Evolutionary conservation across 2,888 invertebrate genomes (phyloP).

Genomic region (Hirtodrosophila cameraria): DNA sequence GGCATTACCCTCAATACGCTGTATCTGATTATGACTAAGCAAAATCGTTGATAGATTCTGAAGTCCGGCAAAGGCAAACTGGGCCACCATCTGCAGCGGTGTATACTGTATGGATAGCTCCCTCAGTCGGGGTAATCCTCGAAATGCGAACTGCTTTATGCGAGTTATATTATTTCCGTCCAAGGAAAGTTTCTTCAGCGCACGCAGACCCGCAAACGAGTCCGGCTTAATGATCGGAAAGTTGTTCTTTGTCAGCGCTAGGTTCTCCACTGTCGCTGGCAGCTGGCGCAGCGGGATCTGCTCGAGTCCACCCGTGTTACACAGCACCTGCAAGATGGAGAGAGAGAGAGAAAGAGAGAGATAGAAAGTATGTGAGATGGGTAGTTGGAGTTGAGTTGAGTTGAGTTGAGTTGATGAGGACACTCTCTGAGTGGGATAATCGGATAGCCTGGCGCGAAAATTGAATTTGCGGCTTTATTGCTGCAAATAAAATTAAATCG

Average conservation of each 20-base stretch:
- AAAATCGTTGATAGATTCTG: constrained; percentile 91
- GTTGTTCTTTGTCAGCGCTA: constrained; percentile 93
- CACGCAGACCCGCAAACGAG: constrained; percentile 92
- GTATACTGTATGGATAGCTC: constrained; percentile 94
- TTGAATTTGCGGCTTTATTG: constrained; percentile 81
- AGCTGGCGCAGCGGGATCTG: constrained; percentile 91
- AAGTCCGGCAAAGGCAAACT: constrained; percentile 93
- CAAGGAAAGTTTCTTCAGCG: constrained; percentile 91
- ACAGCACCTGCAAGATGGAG: constrained; percentile 89
- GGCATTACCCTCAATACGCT: constrained; percentile 90
- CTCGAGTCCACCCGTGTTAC: constrained; percentile 92
- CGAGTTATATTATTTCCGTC: constrained; percentile 94
- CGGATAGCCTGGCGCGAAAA: constrained; percentile 70
- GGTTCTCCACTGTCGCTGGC: constrained; percentile 91
- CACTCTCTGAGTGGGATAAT: constrained; percentile 15
- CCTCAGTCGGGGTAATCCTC: constrained; percentile 90
- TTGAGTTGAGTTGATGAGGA: constrained; percentile 50
- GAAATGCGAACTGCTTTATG: constrained; percentile 94
- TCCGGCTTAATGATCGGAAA: constrained; percentile 92
- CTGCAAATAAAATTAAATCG: constrained; percentile 82
- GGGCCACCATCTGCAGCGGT: constrained; percentile 91
- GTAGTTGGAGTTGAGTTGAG: not conserved
- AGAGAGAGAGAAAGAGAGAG: not conserved
- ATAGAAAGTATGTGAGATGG: not conserved
- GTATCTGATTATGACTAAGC: constrained; percentile 89